Conservation (phyloP, 2,888 invertebrate genomes). For the Candidula unifasciata region DNA sequence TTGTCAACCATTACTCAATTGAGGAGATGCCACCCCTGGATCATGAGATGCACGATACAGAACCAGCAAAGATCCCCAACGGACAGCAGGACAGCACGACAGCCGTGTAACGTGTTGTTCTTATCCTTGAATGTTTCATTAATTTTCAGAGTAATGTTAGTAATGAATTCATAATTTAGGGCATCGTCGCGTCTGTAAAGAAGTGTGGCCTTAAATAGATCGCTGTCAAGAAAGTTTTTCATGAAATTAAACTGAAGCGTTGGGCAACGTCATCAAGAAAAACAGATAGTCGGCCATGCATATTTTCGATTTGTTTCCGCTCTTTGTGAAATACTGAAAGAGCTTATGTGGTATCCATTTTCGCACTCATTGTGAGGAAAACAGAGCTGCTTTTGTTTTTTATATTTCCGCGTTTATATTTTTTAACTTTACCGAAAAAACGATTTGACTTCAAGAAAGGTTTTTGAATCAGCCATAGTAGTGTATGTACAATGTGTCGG, state of each 20-base stretch:
- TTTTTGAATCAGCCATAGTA: too few species aligned
- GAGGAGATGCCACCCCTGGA: conserved; percentile 69
- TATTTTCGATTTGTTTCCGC: neutral
- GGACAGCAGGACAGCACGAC: conserved; percentile 60
- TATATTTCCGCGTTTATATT: too few species aligned
- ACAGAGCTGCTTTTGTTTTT: too few species aligned
- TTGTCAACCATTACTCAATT: conserved; percentile 86
- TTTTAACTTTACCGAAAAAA: too few species aligned
- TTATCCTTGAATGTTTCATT: neutral
- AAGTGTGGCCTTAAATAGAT: neutral
- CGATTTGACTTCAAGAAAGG: too few species aligned
- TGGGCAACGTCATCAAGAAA: neutral
- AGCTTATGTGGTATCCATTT: too few species aligned
- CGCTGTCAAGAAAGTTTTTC: neutral
- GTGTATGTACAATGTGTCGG: too few species aligned
- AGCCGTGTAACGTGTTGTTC: conserved; percentile 56
- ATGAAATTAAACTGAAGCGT: neutral
- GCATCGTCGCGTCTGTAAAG: neutral
- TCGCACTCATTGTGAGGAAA: too few species aligned
- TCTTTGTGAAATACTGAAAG: too few species aligned
- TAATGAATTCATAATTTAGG: neutral
- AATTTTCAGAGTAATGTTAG: neutral
- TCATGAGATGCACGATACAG: conserved; percentile 59
- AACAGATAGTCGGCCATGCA: neutral
- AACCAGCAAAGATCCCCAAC: conserved; percentile 57